Evolutionary conservation across 2,113 vertebrate species (phyloP), one percentile per base, ranked within the genome.

Genomic region (Lepus timidus): DNA sequence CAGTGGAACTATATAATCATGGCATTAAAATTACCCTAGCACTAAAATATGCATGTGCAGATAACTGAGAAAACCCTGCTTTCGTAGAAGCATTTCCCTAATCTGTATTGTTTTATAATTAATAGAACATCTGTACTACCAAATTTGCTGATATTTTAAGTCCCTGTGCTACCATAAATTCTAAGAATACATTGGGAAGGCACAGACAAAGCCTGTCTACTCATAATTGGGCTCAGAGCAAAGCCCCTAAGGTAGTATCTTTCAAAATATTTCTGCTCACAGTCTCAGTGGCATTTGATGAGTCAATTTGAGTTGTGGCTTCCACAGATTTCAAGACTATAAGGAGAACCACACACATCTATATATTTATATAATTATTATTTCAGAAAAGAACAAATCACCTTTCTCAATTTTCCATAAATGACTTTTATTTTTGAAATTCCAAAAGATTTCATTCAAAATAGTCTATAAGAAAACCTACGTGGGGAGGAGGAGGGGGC

Each of bases 161-260:
- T 20, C 78, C 79, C 73, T 85, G 44, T 27, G 25, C 73, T 88
- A 36, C 74, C 33, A 80, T 97, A 85, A 94, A 93, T 93, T 95
- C 88, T 90, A 71, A 55, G 85, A 90, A 85, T 88, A 51, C 49
- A 68, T 14, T 79, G 52, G 13, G 29, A 95, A 95, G 52, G 74
- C 81, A 85, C 0, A 80, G 73, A 92, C 88, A 68, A 85, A 95
- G 65, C 9, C 89, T 79, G 80, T 92, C 39, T 76, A 67, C 29
- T 89, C 12, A n/a, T 96, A 95, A 96, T 81, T 97, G 88, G 93
- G 78, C 97, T 93, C 96, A 97, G 78, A 97, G 82, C 85, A 96
- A 96, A 97, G 90, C 58, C 88, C 78, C 82, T 93, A 61, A 93
- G 85, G 90, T 83, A 85, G 71, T 64, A 92, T 55, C 36, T 95